A percentile compares a stretch with the other conserved stretches of the same genome.
These are phyloP conservation scores for Allophyes oxyacanthae DNA, from an alignment of 2,888 invertebrate species.

Conservation along the genomic window DNA sequence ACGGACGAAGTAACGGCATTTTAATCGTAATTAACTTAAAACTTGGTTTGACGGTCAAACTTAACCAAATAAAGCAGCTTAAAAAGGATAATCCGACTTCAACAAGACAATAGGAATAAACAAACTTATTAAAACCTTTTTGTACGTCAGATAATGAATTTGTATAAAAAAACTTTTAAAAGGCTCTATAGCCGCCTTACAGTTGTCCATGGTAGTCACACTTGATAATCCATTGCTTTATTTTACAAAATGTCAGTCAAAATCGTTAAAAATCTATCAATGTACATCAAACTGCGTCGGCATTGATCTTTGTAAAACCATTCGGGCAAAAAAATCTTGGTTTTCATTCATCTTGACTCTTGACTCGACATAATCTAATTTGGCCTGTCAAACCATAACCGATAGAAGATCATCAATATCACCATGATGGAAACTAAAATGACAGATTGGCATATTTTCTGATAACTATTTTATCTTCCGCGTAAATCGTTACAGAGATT, in stretches of 20 bases:
- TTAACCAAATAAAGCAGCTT: conserved; percentile 39
- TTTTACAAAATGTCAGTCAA: conserved; percentile 14
- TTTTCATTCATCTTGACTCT: conserved; percentile 2
- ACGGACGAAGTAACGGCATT: conserved; percentile 42
- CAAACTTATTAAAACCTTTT: conserved; percentile 48
- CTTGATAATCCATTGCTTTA: not conserved
- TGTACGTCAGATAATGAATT: conserved; percentile 19
- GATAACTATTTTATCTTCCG: too few relatives aligned
- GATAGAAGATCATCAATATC: conserved; percentile 14
- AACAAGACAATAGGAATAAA: conserved; percentile 52
- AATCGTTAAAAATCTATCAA: conserved; percentile 1
- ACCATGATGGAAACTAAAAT: conserved; percentile 17
- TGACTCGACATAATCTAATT: conserved; percentile 19
- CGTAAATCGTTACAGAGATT: too few relatives aligned
- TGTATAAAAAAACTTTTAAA: conserved; percentile 10
- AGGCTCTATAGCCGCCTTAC: conserved; percentile 9
- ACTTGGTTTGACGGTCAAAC: conserved; percentile 41
- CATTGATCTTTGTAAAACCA: too few relatives aligned
- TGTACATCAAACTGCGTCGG: not conserved
- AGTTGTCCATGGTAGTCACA: conserved; percentile 4
- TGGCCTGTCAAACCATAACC: conserved; percentile 19
- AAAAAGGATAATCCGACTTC: conserved; percentile 44
- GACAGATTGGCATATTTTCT: conserved; percentile 21
- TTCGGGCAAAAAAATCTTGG: too few relatives aligned
- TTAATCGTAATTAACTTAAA: conserved; percentile 35